Percentiles rank a stretch among this genome's conserved stretches.
Evolutionary conservation across 2,113 vertebrate species (phyloP).

Genomic region (Cairina moschata): DNA sequence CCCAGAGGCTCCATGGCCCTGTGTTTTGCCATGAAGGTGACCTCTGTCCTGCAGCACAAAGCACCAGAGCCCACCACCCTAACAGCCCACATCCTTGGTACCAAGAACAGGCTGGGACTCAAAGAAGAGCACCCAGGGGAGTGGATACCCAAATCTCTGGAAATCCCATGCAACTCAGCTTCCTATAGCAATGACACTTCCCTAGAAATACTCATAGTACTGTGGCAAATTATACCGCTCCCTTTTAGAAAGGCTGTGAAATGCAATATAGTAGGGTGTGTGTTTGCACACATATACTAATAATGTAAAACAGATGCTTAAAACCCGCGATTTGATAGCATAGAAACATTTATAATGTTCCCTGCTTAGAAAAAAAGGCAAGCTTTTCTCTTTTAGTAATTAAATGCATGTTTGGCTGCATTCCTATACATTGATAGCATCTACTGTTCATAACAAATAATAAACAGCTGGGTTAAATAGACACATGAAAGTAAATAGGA

Average conservation of each 20-base stretch:
- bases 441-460: background rate
- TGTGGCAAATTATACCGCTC: background rate
- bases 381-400: background rate
- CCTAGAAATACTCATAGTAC: background rate
- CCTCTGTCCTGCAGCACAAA: background rate
- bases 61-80: fast-evolving
- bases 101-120: background rate
- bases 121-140: background rate
- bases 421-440: background rate
- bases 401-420: background rate
- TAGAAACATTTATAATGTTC: background rate
- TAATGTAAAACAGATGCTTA: conserved; percentile 4
- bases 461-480: background rate
- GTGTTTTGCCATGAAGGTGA: too few relatives aligned
- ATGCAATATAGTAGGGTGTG: background rate
- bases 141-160: background rate
- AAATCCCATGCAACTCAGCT: background rate
- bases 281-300: background rate
- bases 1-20: background rate
- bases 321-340: background rate
- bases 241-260: background rate
- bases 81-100: background rate
- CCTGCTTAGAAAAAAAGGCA: background rate
- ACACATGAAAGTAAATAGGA: background rate
- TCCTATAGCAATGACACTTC: background rate